Base-by-base conservation (phyloP, 2,113 vertebrate genomes). In the Platichthys stellatus region DNA sequence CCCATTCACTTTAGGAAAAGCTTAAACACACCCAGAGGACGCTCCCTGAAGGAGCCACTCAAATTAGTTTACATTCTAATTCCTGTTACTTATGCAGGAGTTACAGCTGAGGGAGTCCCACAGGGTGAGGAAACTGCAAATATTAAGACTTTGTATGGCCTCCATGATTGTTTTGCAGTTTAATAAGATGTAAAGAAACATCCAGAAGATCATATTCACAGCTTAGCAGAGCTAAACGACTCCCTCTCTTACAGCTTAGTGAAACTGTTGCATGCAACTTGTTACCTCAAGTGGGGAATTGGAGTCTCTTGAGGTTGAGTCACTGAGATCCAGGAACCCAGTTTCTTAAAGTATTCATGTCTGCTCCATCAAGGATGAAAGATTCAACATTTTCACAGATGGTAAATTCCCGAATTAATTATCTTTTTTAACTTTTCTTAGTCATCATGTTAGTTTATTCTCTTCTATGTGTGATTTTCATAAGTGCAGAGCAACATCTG, bases 1-100 rank as follows among this genome's bases (percentile, higher is more conserved):
- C 12, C 61, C 61, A 61, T 79, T 82, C 62, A 84, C 77, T 77
- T 54, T 7, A 61, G 58, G 72, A 64, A 74, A 74, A 64, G 38
- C 75, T 76, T 68, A 57, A 67, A 67, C 64, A 56, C 35, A 61
- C 61, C 63, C 80, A 38, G 70, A 21, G 67, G 76, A 80, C 6
- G 7, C 63, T 38, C 68, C 69, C 63, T 21, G 31, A 67, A 35
- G 57, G 60, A 81, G 18, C 15, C 11, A 58, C 65, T 69, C 47
- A 17, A 28, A 76, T 67, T 11, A 79, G 69, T 77, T 84, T 71
- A 43, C 72, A 65, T 74, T 56, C 18, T 20, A 74, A 69, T 53
- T 59, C 59, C 54, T 71, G 57, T 62, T 54, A 59, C 62, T 58
- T 21, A 21, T 63, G 47, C 78, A 86, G 28, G 43, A 61, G 53